Percentiles rank a stretch among this genome's conserved stretches.
Conservation (phyloP, 2,113 vertebrate genomes). For the Plecotus auritus region DNA sequence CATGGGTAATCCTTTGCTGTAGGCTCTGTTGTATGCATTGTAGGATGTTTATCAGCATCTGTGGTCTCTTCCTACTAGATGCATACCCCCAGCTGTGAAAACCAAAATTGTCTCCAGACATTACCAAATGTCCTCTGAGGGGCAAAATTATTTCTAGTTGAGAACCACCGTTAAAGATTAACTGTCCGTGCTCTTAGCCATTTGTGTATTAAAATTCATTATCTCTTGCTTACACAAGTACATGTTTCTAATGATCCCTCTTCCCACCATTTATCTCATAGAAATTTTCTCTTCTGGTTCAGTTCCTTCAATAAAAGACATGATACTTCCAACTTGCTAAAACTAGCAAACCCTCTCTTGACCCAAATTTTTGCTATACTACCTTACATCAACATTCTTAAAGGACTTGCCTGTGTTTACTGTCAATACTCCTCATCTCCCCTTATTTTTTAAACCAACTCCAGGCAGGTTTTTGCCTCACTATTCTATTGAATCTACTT, state of each 20-base stretch:
- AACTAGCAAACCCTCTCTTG: not conserved
- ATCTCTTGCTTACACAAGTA: not conserved
- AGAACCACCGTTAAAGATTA: not conserved
- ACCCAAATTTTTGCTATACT: not conserved
- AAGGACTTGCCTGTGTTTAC: not conserved
- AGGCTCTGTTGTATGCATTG: not conserved
- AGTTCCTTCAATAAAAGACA: not conserved
- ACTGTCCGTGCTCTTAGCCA: not conserved
- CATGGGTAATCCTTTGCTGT: not conserved
- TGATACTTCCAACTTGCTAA: not conserved
- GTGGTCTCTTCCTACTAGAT: not conserved
- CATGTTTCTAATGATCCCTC: not conserved
- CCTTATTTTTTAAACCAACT: not conserved
- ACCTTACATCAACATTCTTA: not conserved
- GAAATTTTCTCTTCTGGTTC: not conserved
- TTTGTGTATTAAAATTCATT: not conserved
- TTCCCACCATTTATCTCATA: not conserved
- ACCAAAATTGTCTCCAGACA: not conserved
- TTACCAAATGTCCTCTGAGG: not conserved
- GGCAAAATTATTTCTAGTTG: not conserved
- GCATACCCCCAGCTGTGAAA: not conserved
- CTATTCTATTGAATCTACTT: not conserved
- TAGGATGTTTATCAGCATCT: not conserved
- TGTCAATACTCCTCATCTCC: not conserved
- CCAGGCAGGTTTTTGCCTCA: not conserved